phyloP scores from a whole-genome alignment of 2,888 invertebrate species.

The Apotomis betuletana region DNA sequence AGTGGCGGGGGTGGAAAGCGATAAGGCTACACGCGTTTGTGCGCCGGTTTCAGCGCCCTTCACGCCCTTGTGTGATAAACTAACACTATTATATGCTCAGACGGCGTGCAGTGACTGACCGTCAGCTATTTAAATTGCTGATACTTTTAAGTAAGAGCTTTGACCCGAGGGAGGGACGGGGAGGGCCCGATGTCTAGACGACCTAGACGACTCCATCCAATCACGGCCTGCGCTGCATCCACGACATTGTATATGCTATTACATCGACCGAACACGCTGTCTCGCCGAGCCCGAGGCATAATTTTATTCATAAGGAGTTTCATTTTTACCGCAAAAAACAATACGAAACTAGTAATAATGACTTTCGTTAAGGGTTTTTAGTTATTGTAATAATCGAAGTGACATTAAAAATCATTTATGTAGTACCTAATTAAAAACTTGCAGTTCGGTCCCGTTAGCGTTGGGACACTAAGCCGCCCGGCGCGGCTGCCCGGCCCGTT shows the following conservation, averaged over 20 bases:
- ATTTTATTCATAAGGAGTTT: conserved; percentile 20
- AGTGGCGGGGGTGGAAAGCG: not conserved
- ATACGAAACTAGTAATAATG: conserved; percentile 22
- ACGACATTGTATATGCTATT: conserved; percentile 27
- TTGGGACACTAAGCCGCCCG: conserved; percentile 7
- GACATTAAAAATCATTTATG: conserved; percentile 34
- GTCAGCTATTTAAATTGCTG: conserved; percentile 32
- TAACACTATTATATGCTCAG: conserved; percentile 7
- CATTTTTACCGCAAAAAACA: conserved; percentile 27
- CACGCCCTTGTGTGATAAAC: not conserved
- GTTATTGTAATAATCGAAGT: conserved; percentile 25
- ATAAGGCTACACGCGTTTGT: not conserved
- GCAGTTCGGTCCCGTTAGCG: conserved; percentile 28
- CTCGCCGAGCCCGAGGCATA: conserved; percentile 16
- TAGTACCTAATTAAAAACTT: conserved; percentile 30
- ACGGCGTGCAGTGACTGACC: conserved; percentile 15
- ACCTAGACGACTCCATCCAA: conserved; percentile 39
- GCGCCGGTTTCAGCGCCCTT: not conserved
- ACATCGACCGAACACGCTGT: conserved; percentile 21
- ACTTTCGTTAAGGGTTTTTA: conserved; percentile 25
- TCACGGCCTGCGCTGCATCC: conserved; percentile 27
- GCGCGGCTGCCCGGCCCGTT: conserved; percentile 16
- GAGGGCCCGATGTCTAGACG: conserved; percentile 38
- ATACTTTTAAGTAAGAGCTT: conserved; percentile 25
- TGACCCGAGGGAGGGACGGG: conserved; percentile 32